Conservation (phyloP, 2,797 vertebrate genomes). For the Coreius guichenoti region DNA sequence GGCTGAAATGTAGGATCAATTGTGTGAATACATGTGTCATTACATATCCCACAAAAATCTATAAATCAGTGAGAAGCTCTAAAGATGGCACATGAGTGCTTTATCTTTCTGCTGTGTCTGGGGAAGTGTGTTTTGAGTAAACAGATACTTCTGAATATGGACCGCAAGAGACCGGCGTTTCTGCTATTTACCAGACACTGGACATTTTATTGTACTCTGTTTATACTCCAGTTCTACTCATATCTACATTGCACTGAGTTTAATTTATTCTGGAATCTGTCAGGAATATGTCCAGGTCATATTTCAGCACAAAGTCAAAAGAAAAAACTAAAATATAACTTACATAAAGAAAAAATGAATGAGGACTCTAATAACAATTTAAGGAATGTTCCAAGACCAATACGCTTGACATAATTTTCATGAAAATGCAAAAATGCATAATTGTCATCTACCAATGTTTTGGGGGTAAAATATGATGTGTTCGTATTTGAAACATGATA, state of each 20-base stretch:
- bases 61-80: neutral
- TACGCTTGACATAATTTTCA: neutral
- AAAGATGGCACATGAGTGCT: neutral
- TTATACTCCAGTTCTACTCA: neutral
- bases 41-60: neutral
- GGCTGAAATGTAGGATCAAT: neutral
- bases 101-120: conserved; percentile 34
- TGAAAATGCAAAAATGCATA: neutral
- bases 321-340: neutral
- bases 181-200: conserved; percentile 27
- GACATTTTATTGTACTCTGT: neutral
- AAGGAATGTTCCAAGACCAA: neutral
- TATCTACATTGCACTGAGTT: neutral
- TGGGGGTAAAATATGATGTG: too few relatives aligned
- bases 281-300: neutral
- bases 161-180: neutral
- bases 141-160: conserved; percentile 32
- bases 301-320: neutral
- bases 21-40: neutral
- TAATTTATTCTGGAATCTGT: neutral
- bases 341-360: neutral
- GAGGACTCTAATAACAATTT: neutral
- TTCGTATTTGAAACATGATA: neutral
- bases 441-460: neutral
- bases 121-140: conserved; percentile 45